These are phyloP conservation scores for Ophion ellenae DNA, from an alignment of 2,888 invertebrate genomes.

Conservation along the genomic window DNA sequence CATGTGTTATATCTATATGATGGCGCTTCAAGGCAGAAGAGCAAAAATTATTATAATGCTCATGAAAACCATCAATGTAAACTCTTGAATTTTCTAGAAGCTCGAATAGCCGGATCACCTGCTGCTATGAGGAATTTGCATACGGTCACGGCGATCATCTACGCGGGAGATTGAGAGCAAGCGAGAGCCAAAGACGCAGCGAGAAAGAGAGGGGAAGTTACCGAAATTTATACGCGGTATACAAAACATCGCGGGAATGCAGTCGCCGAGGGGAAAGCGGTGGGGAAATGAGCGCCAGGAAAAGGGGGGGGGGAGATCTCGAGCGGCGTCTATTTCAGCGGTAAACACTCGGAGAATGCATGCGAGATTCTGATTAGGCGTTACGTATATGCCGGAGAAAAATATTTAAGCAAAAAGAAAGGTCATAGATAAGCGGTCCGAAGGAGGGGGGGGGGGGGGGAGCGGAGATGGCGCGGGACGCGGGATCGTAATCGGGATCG, in stretches of 20 bases:
- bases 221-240: slow-evolving; percentile 37
- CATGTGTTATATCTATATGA: neutral
- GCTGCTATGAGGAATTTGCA: slow-evolving; percentile 37
- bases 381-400: slow-evolving; percentile 10
- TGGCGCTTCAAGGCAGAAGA: slow-evolving; percentile 4
- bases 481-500: slow-evolving; percentile 28
- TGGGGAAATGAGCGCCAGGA: neutral
- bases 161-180: neutral
- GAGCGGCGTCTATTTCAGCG: slow-evolving; percentile 44
- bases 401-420: slow-evolving; percentile 21
- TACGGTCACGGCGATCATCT: neutral
- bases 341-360: slow-evolving; percentile 52
- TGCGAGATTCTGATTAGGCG: slow-evolving; percentile 14
- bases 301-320: neutral
- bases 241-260: slow-evolving; percentile 48
- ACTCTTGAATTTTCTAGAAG: slow-evolving; percentile 19
- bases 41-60: slow-evolving; percentile 16
- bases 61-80: slow-evolving; percentile 18
- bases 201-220: slow-evolving; percentile 23
- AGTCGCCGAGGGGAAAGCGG: neutral
- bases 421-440: slow-evolving; percentile 19
- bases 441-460: neutral
- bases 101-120: slow-evolving; percentile 49
- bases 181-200: neutral
- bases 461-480: neutral